These are phyloP conservation scores for Beris morrisii DNA, from an alignment of 2,888 invertebrate species.

Conservation along the genomic window DNA sequence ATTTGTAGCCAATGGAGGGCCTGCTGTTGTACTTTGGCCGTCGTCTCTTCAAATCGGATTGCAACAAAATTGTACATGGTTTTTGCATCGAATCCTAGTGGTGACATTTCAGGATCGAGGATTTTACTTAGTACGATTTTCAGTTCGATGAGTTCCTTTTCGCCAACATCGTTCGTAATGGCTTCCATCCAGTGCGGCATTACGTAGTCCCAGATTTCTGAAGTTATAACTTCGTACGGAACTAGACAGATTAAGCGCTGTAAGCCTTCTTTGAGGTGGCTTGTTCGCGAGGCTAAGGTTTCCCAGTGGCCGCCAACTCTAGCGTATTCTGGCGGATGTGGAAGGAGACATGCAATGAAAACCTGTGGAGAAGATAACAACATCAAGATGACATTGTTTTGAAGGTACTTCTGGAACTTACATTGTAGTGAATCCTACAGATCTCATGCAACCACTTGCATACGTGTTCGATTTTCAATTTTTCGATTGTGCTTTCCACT, in stretches of 20 bases:
- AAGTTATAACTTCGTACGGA: slow-evolving; percentile 95
- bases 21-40: slow-evolving; percentile 82
- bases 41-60: slow-evolving; percentile 77
- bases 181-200: slow-evolving; percentile 99
- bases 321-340: slow-evolving; percentile 95
- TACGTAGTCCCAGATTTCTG: slow-evolving; percentile 96
- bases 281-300: slow-evolving; percentile 80
- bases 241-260: slow-evolving; percentile 93
- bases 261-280: slow-evolving; percentile 92
- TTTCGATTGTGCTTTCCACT: slow-evolving; percentile 85
- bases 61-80: slow-evolving; percentile 94
- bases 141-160: slow-evolving; percentile 81
- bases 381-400: not conserved
- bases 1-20: slow-evolving; percentile 87
- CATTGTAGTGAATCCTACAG: slow-evolving; percentile 79
- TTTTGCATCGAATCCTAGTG: slow-evolving; percentile 90
- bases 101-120: slow-evolving; percentile 93
- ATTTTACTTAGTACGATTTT: slow-evolving; percentile 89
- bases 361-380: slow-evolving; percentile 41
- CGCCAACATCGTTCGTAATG: slow-evolving; percentile 87
- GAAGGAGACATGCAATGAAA: slow-evolving; percentile 89
- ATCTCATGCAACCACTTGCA: slow-evolving; percentile 89
- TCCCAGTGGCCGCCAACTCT: slow-evolving; percentile 97
- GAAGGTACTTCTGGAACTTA: slow-evolving; percentile 37
- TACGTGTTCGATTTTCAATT: slow-evolving; percentile 89